Base-by-base conservation (phyloP, 2,888 invertebrate genomes). In the Creontiades dilutus region DNA sequence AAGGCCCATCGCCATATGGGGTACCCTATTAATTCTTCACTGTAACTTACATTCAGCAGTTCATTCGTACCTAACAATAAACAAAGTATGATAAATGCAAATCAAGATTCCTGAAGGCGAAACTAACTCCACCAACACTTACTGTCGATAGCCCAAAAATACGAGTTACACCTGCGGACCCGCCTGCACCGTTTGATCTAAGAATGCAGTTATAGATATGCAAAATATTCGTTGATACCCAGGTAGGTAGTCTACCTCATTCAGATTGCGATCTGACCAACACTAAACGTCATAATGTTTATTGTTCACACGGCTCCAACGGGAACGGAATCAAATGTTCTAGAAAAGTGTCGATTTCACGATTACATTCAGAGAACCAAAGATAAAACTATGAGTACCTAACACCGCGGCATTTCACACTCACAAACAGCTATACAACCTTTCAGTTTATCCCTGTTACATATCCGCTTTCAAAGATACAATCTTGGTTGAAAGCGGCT, bases 331-430 rank as follows among this genome's bases (percentile, higher is more conserved):
- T 68, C 23, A 68, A 68, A 68, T 23, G 68, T 68, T 68, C 23
- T 5, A 23, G 68, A 19, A 68, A 68, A 68, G 68, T 68, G 68
- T 68, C 68, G 68, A 68, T 68, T 68, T 68, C 68, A 68, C 27
- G 68, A 68, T 68, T 68, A 68, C 68, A 68, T 68, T 68, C 68
- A 68, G 23, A 68, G 68, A 68, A 68, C 68, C 68, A 68, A 7
- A 23, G 19, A 23, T 68, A 23, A 23, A 68, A 23, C 23, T 68
- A 68, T 68, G 68, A 68, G 68, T 68, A n/a, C n/a, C n/a, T n/a
- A 68, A 68, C 68, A 68, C 68, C 68, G 68, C 68, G 68, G 68
- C 68, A 68, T 68, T 68, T 68, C 68, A 68, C 68, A 68, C 68
- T 68, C 68, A 68, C 68, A 68, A 68, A 23, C 68, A 68, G 68